phyloP scores from a whole-genome alignment of 2,797 vertebrate species.

The Synaphobranchus kaupii region DNA sequence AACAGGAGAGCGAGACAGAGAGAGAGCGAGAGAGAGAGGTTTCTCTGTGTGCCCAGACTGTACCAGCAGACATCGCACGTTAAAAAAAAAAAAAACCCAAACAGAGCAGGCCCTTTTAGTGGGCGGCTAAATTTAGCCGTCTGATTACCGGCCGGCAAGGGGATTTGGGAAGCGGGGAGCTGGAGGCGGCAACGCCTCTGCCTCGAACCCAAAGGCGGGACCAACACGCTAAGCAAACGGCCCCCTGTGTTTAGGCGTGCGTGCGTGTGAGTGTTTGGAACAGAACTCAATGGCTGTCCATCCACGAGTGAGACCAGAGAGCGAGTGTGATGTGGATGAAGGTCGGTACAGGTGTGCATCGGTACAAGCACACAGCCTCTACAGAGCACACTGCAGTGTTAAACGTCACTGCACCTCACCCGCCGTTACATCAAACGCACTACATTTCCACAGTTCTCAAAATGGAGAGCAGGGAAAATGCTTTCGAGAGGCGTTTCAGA shows the following conservation, averaged over 20 bases:
- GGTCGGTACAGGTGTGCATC: not conserved
- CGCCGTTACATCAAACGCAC: not conserved
- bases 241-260: not conserved
- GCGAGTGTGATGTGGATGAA: slow-evolving; percentile 37
- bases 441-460: slow-evolving; percentile 42
- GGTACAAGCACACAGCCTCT: slow-evolving; percentile 31
- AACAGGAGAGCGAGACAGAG: not conserved
- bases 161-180: slow-evolving; percentile 40
- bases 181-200: not conserved
- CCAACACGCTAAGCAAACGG: not conserved
- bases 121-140: slow-evolving; percentile 59
- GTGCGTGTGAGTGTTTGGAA: not conserved
- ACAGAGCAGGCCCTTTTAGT: slow-evolving; percentile 63
- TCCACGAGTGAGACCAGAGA: slow-evolving; percentile 35
- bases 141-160: slow-evolving; percentile 58
- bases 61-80: not conserved
- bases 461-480: slow-evolving; percentile 44
- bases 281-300: not conserved
- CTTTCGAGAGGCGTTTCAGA: not conserved
- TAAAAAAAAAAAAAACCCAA: slow-evolving; percentile 56
- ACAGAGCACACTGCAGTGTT: slow-evolving; percentile 44
- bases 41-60: not conserved
- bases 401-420: not conserved
- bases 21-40: slow-evolving; percentile 25
- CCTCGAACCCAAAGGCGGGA: not conserved